These are phyloP conservation scores for Erithacus rubecula DNA, from an alignment of 2,797 vertebrate genomes.

Conservation along the genomic window DNA sequence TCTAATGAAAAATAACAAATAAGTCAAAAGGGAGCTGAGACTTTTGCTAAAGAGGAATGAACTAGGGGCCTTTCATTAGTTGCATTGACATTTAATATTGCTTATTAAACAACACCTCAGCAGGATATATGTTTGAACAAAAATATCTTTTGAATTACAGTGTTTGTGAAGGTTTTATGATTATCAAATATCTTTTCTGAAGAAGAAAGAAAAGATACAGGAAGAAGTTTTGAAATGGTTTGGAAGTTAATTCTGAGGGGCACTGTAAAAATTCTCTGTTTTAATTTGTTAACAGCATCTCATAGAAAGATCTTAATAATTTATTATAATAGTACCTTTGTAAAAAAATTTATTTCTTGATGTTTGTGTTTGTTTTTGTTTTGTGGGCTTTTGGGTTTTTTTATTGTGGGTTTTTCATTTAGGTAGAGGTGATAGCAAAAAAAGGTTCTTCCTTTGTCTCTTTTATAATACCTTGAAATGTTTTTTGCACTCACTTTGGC, in stretches of 20 bases:
- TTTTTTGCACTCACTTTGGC: neutral
- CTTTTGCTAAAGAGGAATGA: neutral
- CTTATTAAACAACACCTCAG: neutral
- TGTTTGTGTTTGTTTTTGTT: neutral
- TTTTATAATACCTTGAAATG: neutral
- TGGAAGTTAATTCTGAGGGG: neutral
- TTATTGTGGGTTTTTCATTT: neutral
- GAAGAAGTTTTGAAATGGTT: neutral
- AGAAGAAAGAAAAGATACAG: neutral
- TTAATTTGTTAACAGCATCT: neutral
- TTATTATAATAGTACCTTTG: neutral
- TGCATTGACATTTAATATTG: neutral
- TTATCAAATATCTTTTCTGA: neutral
- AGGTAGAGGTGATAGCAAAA: neutral
- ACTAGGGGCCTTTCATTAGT: neutral
- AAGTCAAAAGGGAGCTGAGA: neutral
- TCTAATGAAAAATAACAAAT: neutral
- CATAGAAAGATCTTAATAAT: neutral
- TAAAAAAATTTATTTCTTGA: neutral
- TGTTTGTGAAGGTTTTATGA: neutral
- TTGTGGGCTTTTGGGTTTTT: accelerated
- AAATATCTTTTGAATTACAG: neutral
- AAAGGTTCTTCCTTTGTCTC: neutral
- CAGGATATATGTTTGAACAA: neutral
- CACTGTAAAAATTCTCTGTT: neutral